Conservation (phyloP, 1,140 invertebrate genomes). For the Venturia canescens region DNA sequence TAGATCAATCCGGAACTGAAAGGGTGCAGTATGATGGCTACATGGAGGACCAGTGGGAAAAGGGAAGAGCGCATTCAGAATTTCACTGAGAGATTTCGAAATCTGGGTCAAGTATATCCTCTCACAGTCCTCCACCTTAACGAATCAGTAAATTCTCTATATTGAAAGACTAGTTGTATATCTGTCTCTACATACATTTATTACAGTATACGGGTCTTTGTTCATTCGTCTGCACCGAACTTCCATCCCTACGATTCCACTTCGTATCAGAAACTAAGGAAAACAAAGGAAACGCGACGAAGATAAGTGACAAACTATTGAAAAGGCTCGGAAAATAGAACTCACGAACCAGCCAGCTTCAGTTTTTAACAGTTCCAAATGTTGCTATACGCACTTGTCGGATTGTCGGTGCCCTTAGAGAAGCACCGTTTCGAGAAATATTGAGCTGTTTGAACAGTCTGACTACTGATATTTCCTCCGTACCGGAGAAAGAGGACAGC, state of each 20-base stretch:
- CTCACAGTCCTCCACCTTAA: constrained; percentile 1
- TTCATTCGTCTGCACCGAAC: neutral
- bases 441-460: neutral
- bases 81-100: constrained; percentile 17
- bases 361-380: neutral
- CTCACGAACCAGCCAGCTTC: neutral
- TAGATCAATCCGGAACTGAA: constrained; percentile 3
- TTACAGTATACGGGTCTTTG: neutral
- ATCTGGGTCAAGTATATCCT: constrained; percentile 22
- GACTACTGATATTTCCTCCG: neutral
- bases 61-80: neutral
- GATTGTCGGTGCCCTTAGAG: too few relatives aligned
- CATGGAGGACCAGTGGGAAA: neutral
- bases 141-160: neutral
- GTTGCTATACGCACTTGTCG: neutral
- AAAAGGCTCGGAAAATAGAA: neutral
- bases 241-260: neutral
- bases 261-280: neutral
- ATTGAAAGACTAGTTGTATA: neutral
- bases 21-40: constrained; percentile 1
- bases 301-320: neutral
- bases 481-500: too few relatives aligned
- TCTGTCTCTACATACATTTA: neutral
- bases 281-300: too few relatives aligned
- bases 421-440: neutral